A percentile compares a stretch with the other conserved stretches of the same genome.
Evolutionary conservation across 2,888 invertebrate genomes (phyloP).

Genomic region (Seladonia tumulorum): DNA sequence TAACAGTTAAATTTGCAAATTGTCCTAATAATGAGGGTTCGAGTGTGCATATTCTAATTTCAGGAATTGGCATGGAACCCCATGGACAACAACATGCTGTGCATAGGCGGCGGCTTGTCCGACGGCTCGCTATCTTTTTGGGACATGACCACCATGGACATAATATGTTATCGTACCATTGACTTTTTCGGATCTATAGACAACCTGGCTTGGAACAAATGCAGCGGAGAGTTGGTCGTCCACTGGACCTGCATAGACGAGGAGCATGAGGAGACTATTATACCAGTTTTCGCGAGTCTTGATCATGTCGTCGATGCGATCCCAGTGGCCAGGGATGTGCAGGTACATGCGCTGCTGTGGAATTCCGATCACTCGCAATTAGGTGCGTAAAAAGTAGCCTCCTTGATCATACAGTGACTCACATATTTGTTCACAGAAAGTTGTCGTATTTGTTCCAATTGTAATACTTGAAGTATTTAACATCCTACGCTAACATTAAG

Average conservation of each 20-base stretch:
- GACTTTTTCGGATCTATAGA: slow-evolving; percentile 70
- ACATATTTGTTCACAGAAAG: background rate
- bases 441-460: background rate
- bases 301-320: slow-evolving; percentile 76
- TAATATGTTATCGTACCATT: slow-evolving; percentile 67
- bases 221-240: slow-evolving; percentile 78
- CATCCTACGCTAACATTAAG: background rate
- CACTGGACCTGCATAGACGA: slow-evolving; percentile 73
- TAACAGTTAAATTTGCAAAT: background rate
- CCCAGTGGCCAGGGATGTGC: slow-evolving; percentile 55
- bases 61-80: slow-evolving; percentile 80
- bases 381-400: slow-evolving; percentile 63
- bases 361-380: slow-evolving; percentile 74
- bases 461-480: background rate
- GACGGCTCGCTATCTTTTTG: slow-evolving; percentile 76
- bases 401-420: background rate
- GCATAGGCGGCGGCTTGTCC: slow-evolving; percentile 74
- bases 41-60: slow-evolving; percentile 9
- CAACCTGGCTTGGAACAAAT: slow-evolving; percentile 76
- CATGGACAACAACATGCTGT: slow-evolving; percentile 70
- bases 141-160: slow-evolving; percentile 69
- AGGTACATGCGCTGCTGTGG: slow-evolving; percentile 70
- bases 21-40: background rate
- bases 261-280: slow-evolving; percentile 53
- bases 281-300: slow-evolving; percentile 74